Evolutionary conservation across 2,888 invertebrate genomes (phyloP).

Genomic region (Sylvicola fuscatus): DNA sequence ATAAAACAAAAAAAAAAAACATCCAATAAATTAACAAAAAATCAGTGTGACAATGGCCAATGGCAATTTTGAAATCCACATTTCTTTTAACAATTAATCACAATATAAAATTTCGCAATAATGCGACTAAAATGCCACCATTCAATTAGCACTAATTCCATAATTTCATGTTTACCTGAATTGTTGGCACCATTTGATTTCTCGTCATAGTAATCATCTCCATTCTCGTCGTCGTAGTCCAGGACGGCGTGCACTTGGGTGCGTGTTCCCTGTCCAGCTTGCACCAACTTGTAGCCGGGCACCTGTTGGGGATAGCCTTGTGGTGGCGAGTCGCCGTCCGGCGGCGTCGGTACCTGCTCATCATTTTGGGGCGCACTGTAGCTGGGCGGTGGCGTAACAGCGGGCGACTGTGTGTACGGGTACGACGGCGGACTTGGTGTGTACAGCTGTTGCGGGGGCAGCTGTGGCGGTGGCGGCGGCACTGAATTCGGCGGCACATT

Average conservation of each 20-base stretch:
- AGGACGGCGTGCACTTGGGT: constrained; percentile 25
- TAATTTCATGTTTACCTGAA: constrained; percentile 1
- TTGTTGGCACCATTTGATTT: neutral
- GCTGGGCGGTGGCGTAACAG: neutral
- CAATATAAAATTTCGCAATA: too few relatives aligned
- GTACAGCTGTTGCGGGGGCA: neutral
- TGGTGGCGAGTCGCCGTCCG: constrained; percentile 2
- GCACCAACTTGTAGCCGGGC: constrained; percentile 43
- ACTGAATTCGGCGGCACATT: neutral
- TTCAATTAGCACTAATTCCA: neutral
- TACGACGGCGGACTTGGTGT: neutral
- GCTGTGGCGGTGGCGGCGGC: neutral
- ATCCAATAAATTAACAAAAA: too few relatives aligned
- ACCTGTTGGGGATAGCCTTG: constrained; percentile 30
- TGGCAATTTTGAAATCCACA: too few relatives aligned
- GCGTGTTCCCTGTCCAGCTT: constrained; percentile 30
- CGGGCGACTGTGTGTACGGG: neutral
- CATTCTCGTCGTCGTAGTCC: constrained; percentile 25
- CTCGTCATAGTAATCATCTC: constrained; percentile 10
- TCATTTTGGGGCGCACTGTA: constrained; percentile 1
- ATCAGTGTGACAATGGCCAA: too few relatives aligned
- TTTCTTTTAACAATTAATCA: too few relatives aligned
- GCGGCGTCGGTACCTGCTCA: neutral
- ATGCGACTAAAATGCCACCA: too few relatives aligned
- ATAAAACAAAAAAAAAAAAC: too few relatives aligned